Base-by-base conservation (phyloP, 2,888 invertebrate genomes). In the Tetropium fuscum region DNA sequence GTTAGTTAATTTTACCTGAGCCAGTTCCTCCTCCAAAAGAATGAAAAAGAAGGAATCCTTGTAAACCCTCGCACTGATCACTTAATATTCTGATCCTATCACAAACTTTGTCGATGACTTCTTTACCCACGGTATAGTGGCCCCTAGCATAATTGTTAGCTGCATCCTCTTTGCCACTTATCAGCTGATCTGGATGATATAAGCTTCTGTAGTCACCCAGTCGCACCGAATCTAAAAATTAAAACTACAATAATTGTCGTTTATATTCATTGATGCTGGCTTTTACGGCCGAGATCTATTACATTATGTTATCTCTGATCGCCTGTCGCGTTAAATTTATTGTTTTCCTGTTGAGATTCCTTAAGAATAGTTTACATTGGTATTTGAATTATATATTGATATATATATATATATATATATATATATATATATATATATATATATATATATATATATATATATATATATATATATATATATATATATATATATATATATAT, bases 141-240 rank as follows among this genome's bases (percentile, higher is more conserved):
- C 93, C 92, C 18, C 93, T 86, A 1, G 93, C 93, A 76, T 92
- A 93, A 82, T 93, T 93, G 79, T 93, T 93, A 10, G 93, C 93
- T 2, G 93, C 92, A 78, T 93, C 92, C 77, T 93, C 93, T 77
- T 93, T 93, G 62, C 93, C 93, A 5, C 87, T 90, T 72, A 93
- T 91, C 69, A 94, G 81, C 78, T 93, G 92, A 88, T 89, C 88
- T 0, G 88, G 88, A 70, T 89, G 88, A 76, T 87, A 88, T 10
- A 89, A 79, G 64, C 85, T 84, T 11, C 84, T 81, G 75, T 88
- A 88, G 1, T 81, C 78, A 18, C 87, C 87, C 19, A 81, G 82
- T 20, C 86, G 81, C 22, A 86, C 83, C 69, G 86, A 85, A 72
- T 87, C 87, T 84, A 58, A n/a, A 60, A 67, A 55, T 5, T 18